These are phyloP conservation scores for Spizella passerina DNA, from an alignment of 2,797 vertebrate genomes.

Conservation along the genomic window DNA sequence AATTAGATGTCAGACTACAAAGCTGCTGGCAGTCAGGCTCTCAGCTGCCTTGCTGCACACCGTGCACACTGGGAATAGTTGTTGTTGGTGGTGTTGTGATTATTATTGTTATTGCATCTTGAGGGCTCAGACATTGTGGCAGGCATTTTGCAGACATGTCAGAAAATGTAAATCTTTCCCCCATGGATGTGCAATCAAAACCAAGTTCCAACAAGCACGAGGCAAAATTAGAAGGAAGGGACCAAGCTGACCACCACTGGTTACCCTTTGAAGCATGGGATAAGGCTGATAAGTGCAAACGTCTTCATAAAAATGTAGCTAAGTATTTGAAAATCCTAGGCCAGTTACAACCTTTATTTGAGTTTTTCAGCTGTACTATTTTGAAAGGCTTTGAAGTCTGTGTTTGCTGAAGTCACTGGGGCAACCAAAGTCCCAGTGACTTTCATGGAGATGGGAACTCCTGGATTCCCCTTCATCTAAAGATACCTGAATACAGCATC, in stretches of 20 bases:
- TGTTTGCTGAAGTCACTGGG: background rate
- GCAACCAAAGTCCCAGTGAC: background rate
- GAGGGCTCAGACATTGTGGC: background rate
- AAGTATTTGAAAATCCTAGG: background rate
- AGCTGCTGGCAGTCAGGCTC: background rate
- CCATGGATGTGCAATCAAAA: background rate
- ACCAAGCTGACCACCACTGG: background rate
- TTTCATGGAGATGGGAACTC: background rate
- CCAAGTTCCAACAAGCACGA: background rate
- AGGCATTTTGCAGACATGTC: background rate
- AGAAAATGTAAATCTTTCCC: background rate
- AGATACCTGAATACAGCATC: background rate
- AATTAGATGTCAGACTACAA: background rate
- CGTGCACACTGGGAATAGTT: accelerated
- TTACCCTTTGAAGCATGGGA: accelerated
- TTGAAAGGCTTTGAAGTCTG: background rate
- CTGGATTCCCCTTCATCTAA: background rate
- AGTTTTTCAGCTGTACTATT: background rate
- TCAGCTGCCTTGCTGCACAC: background rate
- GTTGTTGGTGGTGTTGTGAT: too few relatives aligned
- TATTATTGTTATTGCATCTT: background rate
- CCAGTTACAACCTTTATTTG: background rate
- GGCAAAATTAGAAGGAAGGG: background rate
- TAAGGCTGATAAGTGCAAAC: background rate
- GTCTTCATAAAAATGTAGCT: background rate